Percentiles rank a stretch among this genome's conserved stretches.
These are phyloP conservation scores for Peromyscus attwateri DNA, from an alignment of 2,797 vertebrate species.

Conservation along the genomic window DNA sequence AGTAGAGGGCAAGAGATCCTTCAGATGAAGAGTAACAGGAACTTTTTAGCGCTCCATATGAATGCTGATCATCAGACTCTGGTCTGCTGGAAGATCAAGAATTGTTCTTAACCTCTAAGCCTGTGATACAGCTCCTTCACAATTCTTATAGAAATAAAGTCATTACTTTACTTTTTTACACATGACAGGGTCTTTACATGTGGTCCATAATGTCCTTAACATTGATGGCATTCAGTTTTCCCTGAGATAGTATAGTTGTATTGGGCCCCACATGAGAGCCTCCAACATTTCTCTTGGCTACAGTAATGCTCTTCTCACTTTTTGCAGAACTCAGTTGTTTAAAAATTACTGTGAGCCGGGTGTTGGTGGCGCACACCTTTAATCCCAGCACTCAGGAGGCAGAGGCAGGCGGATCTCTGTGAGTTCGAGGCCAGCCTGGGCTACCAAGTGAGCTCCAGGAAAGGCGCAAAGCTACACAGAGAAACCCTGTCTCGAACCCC, in stretches of 20 bases:
- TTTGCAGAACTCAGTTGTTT: not conserved
- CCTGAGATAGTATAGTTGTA: not conserved
- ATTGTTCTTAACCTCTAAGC: not conserved
- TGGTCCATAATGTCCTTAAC: too few species aligned
- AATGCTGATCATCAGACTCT: not conserved
- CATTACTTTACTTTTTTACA: not conserved
- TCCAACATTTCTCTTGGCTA: not conserved
- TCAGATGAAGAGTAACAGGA: too few species aligned
- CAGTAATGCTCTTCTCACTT: not conserved
- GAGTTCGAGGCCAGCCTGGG: too few species aligned
- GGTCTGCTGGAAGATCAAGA: not conserved
- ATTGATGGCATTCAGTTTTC: not conserved
- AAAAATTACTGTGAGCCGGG: not conserved
- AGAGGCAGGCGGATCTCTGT: too few species aligned
- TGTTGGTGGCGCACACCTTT: too few species aligned
- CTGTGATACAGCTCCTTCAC: not conserved
- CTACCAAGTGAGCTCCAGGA: too few species aligned
- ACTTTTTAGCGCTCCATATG: too few species aligned
- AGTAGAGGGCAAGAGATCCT: not conserved
- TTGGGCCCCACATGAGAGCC: not conserved
- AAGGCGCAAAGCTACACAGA: too few species aligned
- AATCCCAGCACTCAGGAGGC: too few species aligned
- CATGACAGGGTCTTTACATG: not conserved
- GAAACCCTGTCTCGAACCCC: too few species aligned
- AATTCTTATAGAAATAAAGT: not conserved